Evolutionary conservation across 2,888 invertebrate species (phyloP).

Genomic region (Listrodromus nycthemerus): DNA sequence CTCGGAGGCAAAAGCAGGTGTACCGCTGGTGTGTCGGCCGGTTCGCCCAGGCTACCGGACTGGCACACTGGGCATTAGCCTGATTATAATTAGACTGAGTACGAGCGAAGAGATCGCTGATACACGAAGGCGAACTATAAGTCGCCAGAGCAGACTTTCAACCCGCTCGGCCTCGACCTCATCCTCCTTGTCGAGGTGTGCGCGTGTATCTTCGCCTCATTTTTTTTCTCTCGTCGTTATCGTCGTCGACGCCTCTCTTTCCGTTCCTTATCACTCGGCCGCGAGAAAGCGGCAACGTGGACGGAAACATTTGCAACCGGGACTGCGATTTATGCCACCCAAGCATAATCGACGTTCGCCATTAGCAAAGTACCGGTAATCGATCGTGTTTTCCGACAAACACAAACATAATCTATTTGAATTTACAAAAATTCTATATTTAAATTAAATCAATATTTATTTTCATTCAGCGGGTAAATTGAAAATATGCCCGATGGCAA

Average conservation of each 20-base stretch:
- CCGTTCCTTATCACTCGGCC: slow-evolving; percentile 49
- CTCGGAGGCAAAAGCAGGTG: slow-evolving; percentile 56
- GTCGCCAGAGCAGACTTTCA: slow-evolving; percentile 63
- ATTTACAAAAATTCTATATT: no score
- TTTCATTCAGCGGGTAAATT: no score
- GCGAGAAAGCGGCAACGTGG: slow-evolving; percentile 51
- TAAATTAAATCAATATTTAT: no score
- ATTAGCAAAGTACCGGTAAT: neutral
- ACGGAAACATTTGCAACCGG: neutral
- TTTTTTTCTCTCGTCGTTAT: slow-evolving; percentile 48
- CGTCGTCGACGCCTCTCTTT: slow-evolving; percentile 58
- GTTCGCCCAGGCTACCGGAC: slow-evolving; percentile 47
- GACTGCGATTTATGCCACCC: neutral
- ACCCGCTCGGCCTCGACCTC: slow-evolving; percentile 62
- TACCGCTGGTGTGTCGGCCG: slow-evolving; percentile 42
- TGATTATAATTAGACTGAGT: slow-evolving; percentile 85
- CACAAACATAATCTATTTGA: no score
- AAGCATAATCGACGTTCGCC: neutral
- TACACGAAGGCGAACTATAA: slow-evolving; percentile 77
- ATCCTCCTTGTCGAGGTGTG: slow-evolving; percentile 32
- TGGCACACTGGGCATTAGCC: slow-evolving; percentile 81
- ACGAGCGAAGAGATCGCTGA: slow-evolving; percentile 81
- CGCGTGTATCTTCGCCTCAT: slow-evolving; percentile 30
- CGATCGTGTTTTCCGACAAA: no score
- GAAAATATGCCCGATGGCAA: no score